Base-by-base conservation (phyloP, 1,140 invertebrate species). In the Drosophila murphyi region DNA sequence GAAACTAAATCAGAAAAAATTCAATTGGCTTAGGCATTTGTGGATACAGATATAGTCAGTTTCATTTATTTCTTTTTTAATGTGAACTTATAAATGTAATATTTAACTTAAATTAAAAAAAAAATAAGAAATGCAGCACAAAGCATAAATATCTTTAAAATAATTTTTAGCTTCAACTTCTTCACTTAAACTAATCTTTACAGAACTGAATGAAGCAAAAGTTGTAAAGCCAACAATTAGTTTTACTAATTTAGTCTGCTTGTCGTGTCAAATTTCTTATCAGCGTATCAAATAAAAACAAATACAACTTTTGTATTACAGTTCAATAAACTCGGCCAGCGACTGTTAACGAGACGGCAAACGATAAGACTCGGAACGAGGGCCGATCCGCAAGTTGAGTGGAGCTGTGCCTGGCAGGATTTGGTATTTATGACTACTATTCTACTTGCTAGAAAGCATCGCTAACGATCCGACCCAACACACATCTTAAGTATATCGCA, bases 401-500 rank as follows among this genome's bases (percentile, higher is more conserved):
- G 61, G 62, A 43, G 50, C 79, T 35, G 48, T 52, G 35, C 8
- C 70, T 62, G 80, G 74, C 85, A 81, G 85, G 85, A 89, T 79
- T 89, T 89, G 85, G 85, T 89, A 89, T 89, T 89, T 89, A 89
- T 89, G 78, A 90, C 80, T 89, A 89, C 85, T 89, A 85, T 85
- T 87, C 76, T 71, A 87, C 82, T 88, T 88, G 79, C 82, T 88
- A 72, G 64, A 56, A 86, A 88, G 79, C 82, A 82, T 82, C 80
- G 75, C 76, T 82, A 82, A 69, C 79, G 82, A 76, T 57, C 80
- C 80, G 76, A 71, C 70, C 64, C 69, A 77, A 60, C 61, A 81
- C 86, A 85, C 82, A 88, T 85, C 81, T 86, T 89, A 89, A 89
- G 85, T 89, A 90, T 90, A 90, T 81, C 74, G 48, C 73, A 65